Evolutionary conservation across 2,113 vertebrate species (phyloP), one percentile per base, ranked within the genome.

Genomic region (Rhea pennata): DNA sequence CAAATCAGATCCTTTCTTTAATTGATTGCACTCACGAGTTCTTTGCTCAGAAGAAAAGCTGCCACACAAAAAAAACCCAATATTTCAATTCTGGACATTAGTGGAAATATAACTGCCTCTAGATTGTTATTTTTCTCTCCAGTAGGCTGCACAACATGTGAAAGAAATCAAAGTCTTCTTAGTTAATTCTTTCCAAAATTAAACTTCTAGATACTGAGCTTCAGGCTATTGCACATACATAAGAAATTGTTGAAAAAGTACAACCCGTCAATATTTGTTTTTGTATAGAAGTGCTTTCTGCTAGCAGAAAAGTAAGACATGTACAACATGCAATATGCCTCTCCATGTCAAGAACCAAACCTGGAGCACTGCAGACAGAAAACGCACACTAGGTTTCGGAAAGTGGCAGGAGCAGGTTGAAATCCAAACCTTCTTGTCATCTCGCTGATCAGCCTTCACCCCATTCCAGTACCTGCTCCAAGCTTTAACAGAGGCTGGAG

Each of bases 1-100:
- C 92, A 97, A 96, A 97, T 96, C 96, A 96, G 96, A 96, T 95
- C 84, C 75, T 93, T 90, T 96, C 75, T 92, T 95, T 97, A 97
- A 97, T 97, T 97, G 96, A 97, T 96, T 97, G 94, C 92, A 83
- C 93, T 95, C 91, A 93, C 40, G 94, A 95, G 91, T 93, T 83
- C 91, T 95, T 76, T 92, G 81, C 89, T 71, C 46, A 27, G 81
- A 92, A 90, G 74, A 93, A 93, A 92, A 87, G 62, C 74, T 96
- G 87, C 81, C 65, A 86, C 65, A 86, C 56, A 46, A 78, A 36
- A 87, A 58, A 85, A 75, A 84, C 70, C 31, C 5, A 72, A 44
- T 27, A 87, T 91, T 97, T 96, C 78, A 92, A 22, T 87, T 85
- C 58, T 8, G 23, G n/a, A 17, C 84, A 84, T 83, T 72, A 59